Evolutionary conservation across 2,888 invertebrate genomes (phyloP).

Genomic region (Rhorus exstirpatorius): DNA sequence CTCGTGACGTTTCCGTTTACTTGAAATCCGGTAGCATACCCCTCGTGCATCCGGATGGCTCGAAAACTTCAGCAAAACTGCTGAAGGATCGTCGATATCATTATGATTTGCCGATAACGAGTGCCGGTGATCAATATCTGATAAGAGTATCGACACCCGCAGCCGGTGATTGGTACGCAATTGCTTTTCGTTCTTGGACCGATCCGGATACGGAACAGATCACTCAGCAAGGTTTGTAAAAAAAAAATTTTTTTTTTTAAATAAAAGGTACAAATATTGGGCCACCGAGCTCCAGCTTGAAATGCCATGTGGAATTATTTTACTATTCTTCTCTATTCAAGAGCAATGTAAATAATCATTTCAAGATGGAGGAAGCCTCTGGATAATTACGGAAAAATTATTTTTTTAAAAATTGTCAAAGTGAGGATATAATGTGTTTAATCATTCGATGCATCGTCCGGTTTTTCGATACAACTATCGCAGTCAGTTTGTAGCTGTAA

Average conservation of each 20-base stretch:
- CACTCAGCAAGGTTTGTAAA: constrained; percentile 90
- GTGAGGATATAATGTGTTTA: too few species aligned
- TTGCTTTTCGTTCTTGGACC: constrained; percentile 92
- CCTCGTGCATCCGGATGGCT: constrained; percentile 93
- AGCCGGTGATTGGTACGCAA: constrained; percentile 93
- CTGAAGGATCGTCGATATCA: constrained; percentile 87
- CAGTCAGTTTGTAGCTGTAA: too few species aligned
- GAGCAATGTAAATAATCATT: too few species aligned
- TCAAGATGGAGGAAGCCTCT: too few species aligned
- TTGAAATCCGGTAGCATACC: constrained; percentile 94
- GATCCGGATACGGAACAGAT: constrained; percentile 91
- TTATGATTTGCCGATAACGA: constrained; percentile 88
- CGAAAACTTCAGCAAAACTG: constrained; percentile 91
- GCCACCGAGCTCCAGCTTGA: too few species aligned
- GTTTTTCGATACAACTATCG: too few species aligned
- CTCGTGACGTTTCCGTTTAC: constrained; percentile 90
- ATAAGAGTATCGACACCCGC: constrained; percentile 89
- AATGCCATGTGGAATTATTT: too few species aligned
- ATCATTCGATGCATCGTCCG: too few species aligned
- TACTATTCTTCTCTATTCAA: too few species aligned
- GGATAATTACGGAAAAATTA: too few species aligned
- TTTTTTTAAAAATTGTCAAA: too few species aligned
- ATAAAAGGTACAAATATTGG: background rate
- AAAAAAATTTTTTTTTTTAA: background rate
- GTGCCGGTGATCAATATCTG: constrained; percentile 88